Evolutionary conservation across 2,888 invertebrate genomes (phyloP).

Genomic region (Hipparchia semele): DNA sequence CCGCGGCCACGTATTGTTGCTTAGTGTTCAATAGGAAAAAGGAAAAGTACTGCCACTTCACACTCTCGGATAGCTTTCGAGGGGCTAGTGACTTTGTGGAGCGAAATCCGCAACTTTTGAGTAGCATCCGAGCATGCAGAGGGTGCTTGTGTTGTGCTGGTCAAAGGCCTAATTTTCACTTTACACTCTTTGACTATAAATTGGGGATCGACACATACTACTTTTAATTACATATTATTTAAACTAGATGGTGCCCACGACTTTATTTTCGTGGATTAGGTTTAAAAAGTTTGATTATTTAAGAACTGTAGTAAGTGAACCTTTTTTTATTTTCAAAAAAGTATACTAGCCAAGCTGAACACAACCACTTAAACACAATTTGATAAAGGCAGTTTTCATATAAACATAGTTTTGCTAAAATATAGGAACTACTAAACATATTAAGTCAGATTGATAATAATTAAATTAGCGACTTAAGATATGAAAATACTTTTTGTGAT

Average conservation of each 20-base stretch:
- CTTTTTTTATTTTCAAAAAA: too few relatives aligned
- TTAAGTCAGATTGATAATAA: too few relatives aligned
- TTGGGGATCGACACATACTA: neutral
- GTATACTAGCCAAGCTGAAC: too few relatives aligned
- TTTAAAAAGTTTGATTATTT: too few relatives aligned
- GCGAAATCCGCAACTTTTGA: slow-evolving; percentile 29
- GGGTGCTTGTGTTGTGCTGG: slow-evolving; percentile 31
- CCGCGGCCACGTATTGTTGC: slow-evolving; percentile 34
- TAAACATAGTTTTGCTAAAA: too few relatives aligned
- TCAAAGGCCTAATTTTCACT: slow-evolving; percentile 25
- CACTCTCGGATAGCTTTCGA: slow-evolving; percentile 24
- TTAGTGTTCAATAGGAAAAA: slow-evolving; percentile 33
- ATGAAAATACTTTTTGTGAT: too few relatives aligned
- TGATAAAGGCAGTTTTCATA: too few relatives aligned
- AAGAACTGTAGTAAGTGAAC: too few relatives aligned
- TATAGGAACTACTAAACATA: too few relatives aligned
- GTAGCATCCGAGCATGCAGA: slow-evolving; percentile 14
- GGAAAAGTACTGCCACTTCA: slow-evolving; percentile 29
- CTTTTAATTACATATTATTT: neutral
- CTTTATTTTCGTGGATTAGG: neutral
- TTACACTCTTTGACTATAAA: slow-evolving; percentile 9
- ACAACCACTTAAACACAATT: too few relatives aligned
- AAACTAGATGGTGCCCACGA: neutral
- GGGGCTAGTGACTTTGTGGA: slow-evolving; percentile 26
- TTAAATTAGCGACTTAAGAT: too few relatives aligned